Base-by-base conservation (phyloP, 2,888 invertebrate species). In the Nomada hirtipes region DNA sequence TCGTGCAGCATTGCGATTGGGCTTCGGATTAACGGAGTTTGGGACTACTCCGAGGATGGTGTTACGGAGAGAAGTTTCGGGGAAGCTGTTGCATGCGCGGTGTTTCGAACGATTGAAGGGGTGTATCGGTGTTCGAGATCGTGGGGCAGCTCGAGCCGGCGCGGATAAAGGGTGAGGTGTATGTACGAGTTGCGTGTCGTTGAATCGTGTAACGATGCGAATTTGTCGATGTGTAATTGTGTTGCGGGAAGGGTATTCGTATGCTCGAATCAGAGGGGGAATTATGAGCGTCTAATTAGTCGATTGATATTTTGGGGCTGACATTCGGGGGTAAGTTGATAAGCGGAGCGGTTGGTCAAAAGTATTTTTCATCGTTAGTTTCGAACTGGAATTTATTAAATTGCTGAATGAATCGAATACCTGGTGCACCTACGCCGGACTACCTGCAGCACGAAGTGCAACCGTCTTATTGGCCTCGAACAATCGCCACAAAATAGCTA, bases 21-120 rank as follows among this genome's bases (percentile, higher is more conserved):
- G 42, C 50, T 59, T 73, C 42, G 72, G 64, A 77, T 77, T 73
- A 73, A 13, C 47, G 26, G 60, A 70, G 71, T 63, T 63, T 63
- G 36, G 47, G 55, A 55, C 36, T 71, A 47, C 9, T 47, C 52
- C 29, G 53, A 20, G 20, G 53, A 36, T 4, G 36, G 36, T 18
- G 23, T 3, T 20, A 59, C 52, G 20, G 47, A 18, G 47, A 18
- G 4, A 20, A 36, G 59, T n/a, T 57, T 57, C 57, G 26, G 11
- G 13, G 23, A 57, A 57, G 23, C 57, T 57, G 57, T 57, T 57
- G 57, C 57, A 13, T 26, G 10, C 23, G 57, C 23, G 57, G 13
- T 11, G 36, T 36, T 52, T 52, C 4, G 36, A 15, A 63, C 60
- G 23, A n/a, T 23, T 18, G 47, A 3, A 4, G 44, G 52, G 52